A percentile compares a stretch with the other conserved stretches of the same genome.
Evolutionary conservation across 1,140 invertebrate genomes (phyloP).

Genomic region (Diploscapter pachys): DNA sequence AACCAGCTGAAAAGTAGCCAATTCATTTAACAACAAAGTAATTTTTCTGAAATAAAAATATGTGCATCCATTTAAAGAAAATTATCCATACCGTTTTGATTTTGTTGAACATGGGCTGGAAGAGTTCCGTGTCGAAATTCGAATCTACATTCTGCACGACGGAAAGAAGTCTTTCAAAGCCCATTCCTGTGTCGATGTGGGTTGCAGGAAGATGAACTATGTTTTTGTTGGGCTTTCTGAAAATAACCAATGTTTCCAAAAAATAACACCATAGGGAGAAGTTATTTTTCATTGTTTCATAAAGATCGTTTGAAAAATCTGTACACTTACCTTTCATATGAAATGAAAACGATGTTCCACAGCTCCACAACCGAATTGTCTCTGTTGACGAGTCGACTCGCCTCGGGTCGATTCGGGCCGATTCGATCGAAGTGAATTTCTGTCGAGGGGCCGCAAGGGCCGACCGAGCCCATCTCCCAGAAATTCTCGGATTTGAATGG

Average conservation of each 20-base stretch:
- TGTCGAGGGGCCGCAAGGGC: slow-evolving; percentile 82
- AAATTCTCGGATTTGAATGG: slow-evolving; percentile 79
- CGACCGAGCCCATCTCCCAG: slow-evolving; percentile 70
- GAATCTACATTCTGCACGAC: slow-evolving; percentile 92
- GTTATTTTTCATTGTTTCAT: too few relatives aligned
- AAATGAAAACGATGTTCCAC: slow-evolving; percentile 96
- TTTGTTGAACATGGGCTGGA: slow-evolving; percentile 79
- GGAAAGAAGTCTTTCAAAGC: slow-evolving; percentile 91
- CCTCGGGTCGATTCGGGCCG: slow-evolving; percentile 58
- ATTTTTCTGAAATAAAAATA: neutral
- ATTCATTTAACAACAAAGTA: too few relatives aligned
- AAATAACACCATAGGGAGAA: neutral
- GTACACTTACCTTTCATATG: slow-evolving; percentile 10
- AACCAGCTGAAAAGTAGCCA: too few relatives aligned
- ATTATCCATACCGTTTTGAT: neutral
- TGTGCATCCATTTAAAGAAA: neutral
- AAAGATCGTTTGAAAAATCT: neutral
- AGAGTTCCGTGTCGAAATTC: slow-evolving; percentile 98
- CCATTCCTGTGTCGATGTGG: slow-evolving; percentile 96
- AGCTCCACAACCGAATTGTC: slow-evolving; percentile 98
- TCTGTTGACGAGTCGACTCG: slow-evolving; percentile 79
- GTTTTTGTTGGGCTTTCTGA: slow-evolving; percentile 6
- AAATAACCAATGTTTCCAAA: neutral
- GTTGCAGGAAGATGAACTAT: slow-evolving; percentile 75
- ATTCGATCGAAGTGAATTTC: slow-evolving; percentile 97